phyloP scores from a whole-genome alignment of 2,888 invertebrate species.

The Macrosoma leucophasiata region DNA sequence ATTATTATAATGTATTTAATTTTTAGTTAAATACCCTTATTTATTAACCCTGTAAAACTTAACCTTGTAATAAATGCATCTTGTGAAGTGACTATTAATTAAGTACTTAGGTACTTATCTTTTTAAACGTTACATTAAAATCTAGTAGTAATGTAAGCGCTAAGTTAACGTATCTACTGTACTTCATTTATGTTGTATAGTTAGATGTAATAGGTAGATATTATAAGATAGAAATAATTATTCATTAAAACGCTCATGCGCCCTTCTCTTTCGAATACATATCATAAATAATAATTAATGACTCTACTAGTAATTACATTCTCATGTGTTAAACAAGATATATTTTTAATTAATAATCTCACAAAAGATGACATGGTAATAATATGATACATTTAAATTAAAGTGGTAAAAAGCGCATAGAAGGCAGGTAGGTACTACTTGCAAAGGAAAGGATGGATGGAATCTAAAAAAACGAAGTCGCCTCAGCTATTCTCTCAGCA shows the following conservation, averaged over 20 bases:
- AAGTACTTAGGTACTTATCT: too few species aligned
- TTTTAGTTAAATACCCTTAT: too few species aligned
- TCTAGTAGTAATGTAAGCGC: too few species aligned
- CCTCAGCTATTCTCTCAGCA: constrained; percentile 47
- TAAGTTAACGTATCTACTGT: too few species aligned
- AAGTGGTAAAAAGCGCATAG: neutral
- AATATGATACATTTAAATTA: neutral
- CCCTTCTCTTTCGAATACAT: constrained; percentile 31
- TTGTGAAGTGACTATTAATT: too few species aligned
- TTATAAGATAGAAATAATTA: too few species aligned
- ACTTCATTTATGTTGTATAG: too few species aligned
- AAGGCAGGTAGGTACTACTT: constrained; percentile 13
- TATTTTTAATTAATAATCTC: constrained; percentile 12
- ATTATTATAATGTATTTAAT: too few species aligned
- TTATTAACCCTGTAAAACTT: too few species aligned
- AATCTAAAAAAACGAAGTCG: constrained; percentile 33
- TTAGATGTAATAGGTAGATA: too few species aligned
- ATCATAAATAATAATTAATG: constrained; percentile 26
- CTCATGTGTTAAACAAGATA: constrained; percentile 12
- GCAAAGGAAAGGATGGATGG: constrained; percentile 49
- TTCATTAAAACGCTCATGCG: constrained; percentile 33
- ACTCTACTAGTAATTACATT: constrained; percentile 23
- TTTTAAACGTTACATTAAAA: too few species aligned
- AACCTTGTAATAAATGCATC: too few species aligned
- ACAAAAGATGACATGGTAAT: neutral